Percentiles rank a stretch among this genome's conserved stretches.
Evolutionary conservation across 2,888 invertebrate species (phyloP).

Genomic region (Polia nebulosa): DNA sequence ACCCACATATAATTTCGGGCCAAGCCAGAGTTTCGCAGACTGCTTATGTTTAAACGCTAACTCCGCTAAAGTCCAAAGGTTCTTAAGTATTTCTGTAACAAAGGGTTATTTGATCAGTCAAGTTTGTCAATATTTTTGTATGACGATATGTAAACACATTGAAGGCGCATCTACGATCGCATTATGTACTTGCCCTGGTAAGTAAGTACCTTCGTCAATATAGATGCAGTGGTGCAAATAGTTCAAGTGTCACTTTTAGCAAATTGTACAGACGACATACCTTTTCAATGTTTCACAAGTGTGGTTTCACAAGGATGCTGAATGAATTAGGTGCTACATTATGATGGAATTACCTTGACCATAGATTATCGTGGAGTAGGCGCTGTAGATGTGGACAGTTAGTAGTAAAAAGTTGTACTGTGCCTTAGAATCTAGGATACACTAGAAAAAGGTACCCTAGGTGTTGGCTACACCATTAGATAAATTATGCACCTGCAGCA

Average conservation of each 20-base stretch:
- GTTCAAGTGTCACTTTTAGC: slow-evolving; percentile 34
- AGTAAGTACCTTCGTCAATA: slow-evolving; percentile 47
- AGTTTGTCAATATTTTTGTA: slow-evolving; percentile 25
- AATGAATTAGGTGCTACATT: slow-evolving; percentile 4
- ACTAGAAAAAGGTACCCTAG: neutral
- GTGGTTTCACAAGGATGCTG: slow-evolving; percentile 3
- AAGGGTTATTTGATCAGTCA: slow-evolving; percentile 28
- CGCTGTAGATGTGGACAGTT: neutral
- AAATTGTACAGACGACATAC: slow-evolving; percentile 8
- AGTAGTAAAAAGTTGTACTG: neutral
- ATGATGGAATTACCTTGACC: slow-evolving; percentile 17
- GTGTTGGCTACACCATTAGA: too few species aligned
- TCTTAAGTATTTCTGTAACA: slow-evolving; percentile 81
- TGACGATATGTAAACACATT: slow-evolving; percentile 26
- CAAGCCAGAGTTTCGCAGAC: slow-evolving; percentile 83
- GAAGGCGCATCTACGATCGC: slow-evolving; percentile 26
- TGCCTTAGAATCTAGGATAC: neutral
- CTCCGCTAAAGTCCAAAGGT: slow-evolving; percentile 76
- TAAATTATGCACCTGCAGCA: too few species aligned
- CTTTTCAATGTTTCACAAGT: slow-evolving; percentile 10
- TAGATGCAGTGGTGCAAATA: slow-evolving; percentile 45
- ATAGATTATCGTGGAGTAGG: neutral
- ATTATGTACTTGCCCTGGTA: slow-evolving; percentile 39
- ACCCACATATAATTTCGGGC: slow-evolving; percentile 85
- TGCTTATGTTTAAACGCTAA: slow-evolving; percentile 76